Evolutionary conservation across 2,797 vertebrate species (phyloP).

Genomic region (Lagodon rhomboides): DNA sequence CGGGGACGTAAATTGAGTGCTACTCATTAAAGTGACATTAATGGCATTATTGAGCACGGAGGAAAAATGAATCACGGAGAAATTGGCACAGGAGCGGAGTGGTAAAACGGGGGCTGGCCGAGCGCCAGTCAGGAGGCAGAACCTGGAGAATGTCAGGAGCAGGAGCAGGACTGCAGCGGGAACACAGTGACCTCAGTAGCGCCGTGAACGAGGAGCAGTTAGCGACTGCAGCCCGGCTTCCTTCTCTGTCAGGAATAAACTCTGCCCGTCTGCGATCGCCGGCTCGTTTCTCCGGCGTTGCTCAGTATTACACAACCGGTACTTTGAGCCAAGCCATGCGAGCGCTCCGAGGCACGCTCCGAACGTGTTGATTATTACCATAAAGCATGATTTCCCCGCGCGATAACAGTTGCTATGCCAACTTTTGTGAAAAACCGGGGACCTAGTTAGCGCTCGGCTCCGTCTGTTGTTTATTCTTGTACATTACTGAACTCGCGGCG

Average conservation of each 20-base stretch:
- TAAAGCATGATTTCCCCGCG: slow-evolving; percentile 48
- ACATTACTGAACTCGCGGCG: slow-evolving; percentile 42
- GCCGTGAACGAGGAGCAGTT: slow-evolving; percentile 13
- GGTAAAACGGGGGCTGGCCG: slow-evolving; percentile 60
- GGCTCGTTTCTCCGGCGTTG: slow-evolving; percentile 36
- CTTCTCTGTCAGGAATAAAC: slow-evolving; percentile 3
- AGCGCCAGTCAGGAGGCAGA: slow-evolving; percentile 62
- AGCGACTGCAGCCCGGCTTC: slow-evolving; percentile 4
- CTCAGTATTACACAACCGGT: slow-evolving; percentile 44
- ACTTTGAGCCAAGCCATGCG: slow-evolving; percentile 20
- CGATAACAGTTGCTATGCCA: slow-evolving; percentile 70
- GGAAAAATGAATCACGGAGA: slow-evolving; percentile 69
- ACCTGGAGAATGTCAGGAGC: slow-evolving; percentile 64
- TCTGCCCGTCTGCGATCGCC: slow-evolving; percentile 10
- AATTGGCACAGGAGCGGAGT: slow-evolving; percentile 61
- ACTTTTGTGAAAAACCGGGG: slow-evolving; percentile 54
- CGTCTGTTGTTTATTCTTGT: slow-evolving; percentile 57
- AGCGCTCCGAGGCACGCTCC: slow-evolving; percentile 53
- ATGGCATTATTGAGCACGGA: slow-evolving; percentile 75
- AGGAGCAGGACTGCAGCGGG: slow-evolving; percentile 13
- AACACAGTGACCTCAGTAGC: slow-evolving; percentile 27
- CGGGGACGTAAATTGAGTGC: slow-evolving; percentile 72
- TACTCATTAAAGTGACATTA: slow-evolving; percentile 81
- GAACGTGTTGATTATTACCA: slow-evolving; percentile 57
- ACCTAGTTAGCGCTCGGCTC: slow-evolving; percentile 55